A percentile compares a stretch with the other conserved stretches of the same genome.
These are phyloP conservation scores for Argentina silus DNA, from an alignment of 2,797 vertebrate genomes.

Conservation along the genomic window DNA sequence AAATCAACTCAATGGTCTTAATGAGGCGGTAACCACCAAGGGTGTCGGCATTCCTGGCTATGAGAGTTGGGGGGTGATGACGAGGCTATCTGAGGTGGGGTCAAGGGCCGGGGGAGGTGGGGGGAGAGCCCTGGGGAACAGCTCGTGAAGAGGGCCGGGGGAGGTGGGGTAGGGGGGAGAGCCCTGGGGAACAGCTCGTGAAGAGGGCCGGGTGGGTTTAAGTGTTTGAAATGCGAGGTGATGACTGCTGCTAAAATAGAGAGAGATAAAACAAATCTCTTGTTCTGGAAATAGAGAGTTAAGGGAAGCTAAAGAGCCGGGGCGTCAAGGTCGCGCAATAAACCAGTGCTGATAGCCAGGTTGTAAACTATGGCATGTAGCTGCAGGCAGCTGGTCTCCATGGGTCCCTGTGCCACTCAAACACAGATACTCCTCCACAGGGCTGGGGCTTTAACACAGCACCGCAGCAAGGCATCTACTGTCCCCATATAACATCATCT, in stretches of 20 bases:
- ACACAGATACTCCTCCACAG: constrained; percentile 33
- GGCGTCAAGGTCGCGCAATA: constrained; percentile 55
- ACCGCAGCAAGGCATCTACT: no score
- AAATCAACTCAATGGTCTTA: no score
- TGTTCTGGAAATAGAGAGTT: constrained; percentile 65
- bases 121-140: neutral
- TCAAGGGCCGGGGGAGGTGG: constrained; percentile 10
- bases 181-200: neutral
- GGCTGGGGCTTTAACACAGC: neutral
- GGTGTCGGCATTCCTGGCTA: neutral
- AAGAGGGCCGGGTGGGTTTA: neutral
- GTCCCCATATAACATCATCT: neutral
- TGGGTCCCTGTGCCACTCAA: constrained; percentile 45
- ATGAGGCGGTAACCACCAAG: neutral
- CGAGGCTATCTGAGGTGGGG: neutral
- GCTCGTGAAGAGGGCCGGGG: no score
- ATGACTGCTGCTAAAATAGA: constrained; percentile 28
- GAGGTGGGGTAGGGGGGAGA: neutral
- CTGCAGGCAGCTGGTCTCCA: constrained; percentile 57
- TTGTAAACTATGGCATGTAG: constrained; percentile 34
- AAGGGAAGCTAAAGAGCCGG: constrained; percentile 46
- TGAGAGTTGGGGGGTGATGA: neutral
- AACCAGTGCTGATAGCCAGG: constrained; percentile 33
- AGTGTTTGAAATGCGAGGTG: constrained; percentile 17
- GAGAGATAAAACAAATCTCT: constrained; percentile 49